These are phyloP conservation scores for Drosophila atroscutellata DNA, from an alignment of 2,888 invertebrate genomes.

Conservation along the genomic window DNA sequence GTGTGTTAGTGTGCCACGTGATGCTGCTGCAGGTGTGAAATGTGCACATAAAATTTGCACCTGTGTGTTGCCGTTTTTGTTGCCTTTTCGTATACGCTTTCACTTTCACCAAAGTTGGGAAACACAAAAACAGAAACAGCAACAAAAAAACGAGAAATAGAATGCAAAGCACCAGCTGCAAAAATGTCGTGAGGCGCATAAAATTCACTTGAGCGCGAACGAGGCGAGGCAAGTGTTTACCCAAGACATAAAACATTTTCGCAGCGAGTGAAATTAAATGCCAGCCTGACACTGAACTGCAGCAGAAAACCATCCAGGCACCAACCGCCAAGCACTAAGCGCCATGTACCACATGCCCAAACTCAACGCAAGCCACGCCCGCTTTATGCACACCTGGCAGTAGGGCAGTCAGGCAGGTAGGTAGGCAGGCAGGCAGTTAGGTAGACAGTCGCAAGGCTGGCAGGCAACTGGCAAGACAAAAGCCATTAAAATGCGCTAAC, in stretches of 20 bases:
- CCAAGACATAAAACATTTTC: conserved; percentile 80
- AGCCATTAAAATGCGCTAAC: conserved; percentile 75
- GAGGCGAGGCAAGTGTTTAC: conserved; percentile 69
- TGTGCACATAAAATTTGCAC: conserved; percentile 78
- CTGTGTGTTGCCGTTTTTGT: conserved; percentile 47
- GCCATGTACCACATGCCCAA: conserved; percentile 14
- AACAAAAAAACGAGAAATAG: conserved; percentile 19
- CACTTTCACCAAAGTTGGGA: conserved; percentile 60
- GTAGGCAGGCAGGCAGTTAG: conserved; percentile 22
- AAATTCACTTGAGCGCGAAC: conserved; percentile 63
- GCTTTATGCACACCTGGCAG: conserved; percentile 23
- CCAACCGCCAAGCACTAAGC: conserved; percentile 4
- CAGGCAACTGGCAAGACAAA: conserved; percentile 66
- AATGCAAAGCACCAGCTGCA: conserved; percentile 68
- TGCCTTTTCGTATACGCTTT: conserved; percentile 53
- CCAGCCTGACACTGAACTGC: conserved; percentile 80
- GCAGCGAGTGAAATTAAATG: conserved; percentile 80
- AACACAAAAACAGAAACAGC: conserved; percentile 22
- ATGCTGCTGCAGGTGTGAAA: conserved; percentile 67
- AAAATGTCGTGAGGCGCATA: conserved; percentile 75
- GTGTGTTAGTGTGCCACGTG: conserved; percentile 39
- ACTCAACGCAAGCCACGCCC: conserved; percentile 25
- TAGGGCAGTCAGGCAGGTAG: background rate
- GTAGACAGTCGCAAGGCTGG: conserved; percentile 49
- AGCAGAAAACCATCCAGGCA: conserved; percentile 35